Conservation (phyloP, 2,797 vertebrate genomes). For the Diceros bicornis region DNA sequence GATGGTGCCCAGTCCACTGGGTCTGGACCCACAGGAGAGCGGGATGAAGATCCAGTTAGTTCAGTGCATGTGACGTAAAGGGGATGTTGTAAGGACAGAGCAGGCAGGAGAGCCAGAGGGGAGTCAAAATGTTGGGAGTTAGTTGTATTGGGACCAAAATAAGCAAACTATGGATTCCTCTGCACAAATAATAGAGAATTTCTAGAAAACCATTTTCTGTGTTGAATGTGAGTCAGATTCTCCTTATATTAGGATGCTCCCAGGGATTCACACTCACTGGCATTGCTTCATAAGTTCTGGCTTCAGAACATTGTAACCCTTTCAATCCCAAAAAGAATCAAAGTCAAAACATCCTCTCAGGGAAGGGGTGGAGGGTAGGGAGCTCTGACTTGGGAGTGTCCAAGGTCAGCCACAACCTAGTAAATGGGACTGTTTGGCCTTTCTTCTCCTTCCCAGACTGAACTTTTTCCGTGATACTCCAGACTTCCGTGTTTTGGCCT, state of each 20-base stretch:
- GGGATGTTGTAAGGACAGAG: background rate
- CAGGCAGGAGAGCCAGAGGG: background rate
- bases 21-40: too few relatives aligned
- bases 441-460: constrained; percentile 90
- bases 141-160: background rate
- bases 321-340: background rate
- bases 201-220: background rate
- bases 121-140: background rate
- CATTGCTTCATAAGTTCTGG: background rate
- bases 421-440: background rate
- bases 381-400: background rate
- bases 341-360: background rate
- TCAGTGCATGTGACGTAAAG: background rate
- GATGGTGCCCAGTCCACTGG: background rate
- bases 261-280: background rate
- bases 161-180: background rate
- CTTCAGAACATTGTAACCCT: background rate
- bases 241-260: background rate
- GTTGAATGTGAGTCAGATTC: background rate
- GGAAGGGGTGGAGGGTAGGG: background rate
- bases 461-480: constrained; percentile 96
- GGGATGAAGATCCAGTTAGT: background rate
- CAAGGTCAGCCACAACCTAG: background rate
- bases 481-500: constrained; percentile 96
- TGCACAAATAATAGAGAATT: background rate